Percentiles rank a stretch among this genome's conserved stretches.
These are phyloP conservation scores for Eonycteris spelaea DNA, from an alignment of 2,113 vertebrate genomes.

Conservation along the genomic window DNA sequence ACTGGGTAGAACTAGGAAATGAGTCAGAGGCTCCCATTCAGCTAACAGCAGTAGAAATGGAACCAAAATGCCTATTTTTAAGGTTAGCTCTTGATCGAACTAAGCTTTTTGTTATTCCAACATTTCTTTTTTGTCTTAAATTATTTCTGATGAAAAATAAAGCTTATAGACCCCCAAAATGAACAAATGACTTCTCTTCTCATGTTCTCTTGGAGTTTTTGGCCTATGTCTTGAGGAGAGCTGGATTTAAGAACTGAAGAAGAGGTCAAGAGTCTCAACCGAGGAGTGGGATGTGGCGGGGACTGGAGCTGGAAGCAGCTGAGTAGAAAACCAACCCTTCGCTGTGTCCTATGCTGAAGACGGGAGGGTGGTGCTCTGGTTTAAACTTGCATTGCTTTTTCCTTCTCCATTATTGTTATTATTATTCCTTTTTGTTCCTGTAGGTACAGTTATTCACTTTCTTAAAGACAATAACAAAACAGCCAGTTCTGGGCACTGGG, in stretches of 20 bases:
- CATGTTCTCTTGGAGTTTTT: background rate
- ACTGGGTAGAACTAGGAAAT: background rate
- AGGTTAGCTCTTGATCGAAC: background rate
- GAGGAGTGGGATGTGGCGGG: fast-evolving
- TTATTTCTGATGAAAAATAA: background rate
- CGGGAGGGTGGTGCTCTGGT: fast-evolving
- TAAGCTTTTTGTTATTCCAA: background rate
- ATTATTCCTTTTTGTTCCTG: background rate
- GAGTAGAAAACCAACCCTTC: background rate
- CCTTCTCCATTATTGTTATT: background rate
- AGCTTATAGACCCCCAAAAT: background rate
- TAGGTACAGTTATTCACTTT: background rate
- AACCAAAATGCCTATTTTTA: background rate
- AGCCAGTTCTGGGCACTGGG: background rate
- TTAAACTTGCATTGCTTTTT: background rate
- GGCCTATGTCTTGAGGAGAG: background rate
- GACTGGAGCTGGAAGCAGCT: background rate
- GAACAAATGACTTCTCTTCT: background rate
- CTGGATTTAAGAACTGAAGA: background rate
- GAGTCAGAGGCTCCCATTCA: background rate
- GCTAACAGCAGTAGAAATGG: background rate
- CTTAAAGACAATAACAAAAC: background rate
- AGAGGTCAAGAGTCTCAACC: background rate
- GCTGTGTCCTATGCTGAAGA: background rate
- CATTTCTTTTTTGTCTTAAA: background rate